Conservation (phyloP, 1,140 invertebrate genomes). For the Brachionus manjavacas region DNA sequence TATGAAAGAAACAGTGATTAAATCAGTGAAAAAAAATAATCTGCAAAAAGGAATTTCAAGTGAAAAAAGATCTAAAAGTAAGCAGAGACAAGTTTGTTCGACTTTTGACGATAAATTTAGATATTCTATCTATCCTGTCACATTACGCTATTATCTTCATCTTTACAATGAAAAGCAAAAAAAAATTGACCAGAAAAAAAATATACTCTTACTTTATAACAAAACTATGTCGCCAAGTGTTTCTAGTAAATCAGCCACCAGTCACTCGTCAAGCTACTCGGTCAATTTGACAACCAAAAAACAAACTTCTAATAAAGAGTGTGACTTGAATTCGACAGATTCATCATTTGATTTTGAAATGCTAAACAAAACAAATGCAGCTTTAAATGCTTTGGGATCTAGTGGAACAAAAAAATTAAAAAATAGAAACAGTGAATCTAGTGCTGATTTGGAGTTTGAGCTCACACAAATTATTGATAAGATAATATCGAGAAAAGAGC, state of each 20-base stretch:
- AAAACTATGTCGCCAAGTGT: neutral
- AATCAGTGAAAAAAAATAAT: neutral
- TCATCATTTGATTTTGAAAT: neutral
- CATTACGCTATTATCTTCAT: constrained; percentile 11
- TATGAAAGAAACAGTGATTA: neutral
- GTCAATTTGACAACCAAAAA: neutral
- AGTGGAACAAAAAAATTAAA: neutral
- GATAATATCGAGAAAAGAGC: neutral
- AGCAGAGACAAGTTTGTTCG: neutral
- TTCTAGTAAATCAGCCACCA: neutral
- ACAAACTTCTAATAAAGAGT: neutral
- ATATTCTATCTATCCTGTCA: neutral
- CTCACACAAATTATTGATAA: neutral
- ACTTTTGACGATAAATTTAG: neutral
- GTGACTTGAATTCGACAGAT: neutral
- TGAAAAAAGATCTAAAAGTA: neutral
- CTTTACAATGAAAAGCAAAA: constrained; percentile 19
- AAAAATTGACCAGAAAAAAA: neutral
- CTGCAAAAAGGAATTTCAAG: neutral
- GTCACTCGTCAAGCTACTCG: neutral
- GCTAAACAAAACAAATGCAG: neutral
- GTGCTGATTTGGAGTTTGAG: neutral
- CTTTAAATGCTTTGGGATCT: neutral
- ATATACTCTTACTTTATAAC: neutral
- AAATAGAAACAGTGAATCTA: neutral